Evolutionary conservation across 92 coral and sea anemone species (phyloP), one percentile per base, ranked within the genome.

Genomic region (Heliopora coerulea): DNA sequence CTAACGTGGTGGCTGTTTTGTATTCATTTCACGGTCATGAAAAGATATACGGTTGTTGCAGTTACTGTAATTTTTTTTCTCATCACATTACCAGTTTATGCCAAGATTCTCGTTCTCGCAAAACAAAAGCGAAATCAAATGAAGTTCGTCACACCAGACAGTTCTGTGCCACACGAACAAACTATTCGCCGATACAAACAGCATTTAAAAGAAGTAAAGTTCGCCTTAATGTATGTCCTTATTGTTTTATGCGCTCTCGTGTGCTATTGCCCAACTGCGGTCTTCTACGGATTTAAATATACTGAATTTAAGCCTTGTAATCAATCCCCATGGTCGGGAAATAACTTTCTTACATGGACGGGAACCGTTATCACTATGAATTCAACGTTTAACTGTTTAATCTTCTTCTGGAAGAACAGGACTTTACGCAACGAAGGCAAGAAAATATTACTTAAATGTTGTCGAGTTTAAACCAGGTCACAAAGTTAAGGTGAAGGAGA

Each of bases 351-450:
- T 9, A 9, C 24, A 19, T 67, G 74, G 74, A 59, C 74, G 2
- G n/a, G 24, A 10, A 67, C 74, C 10, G n/a, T 67, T 24, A 21
- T 46, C 0, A 17, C 74, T 9, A 49, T 49, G 57, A 67, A 67
- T 49, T 67, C 74, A 0, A 67, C 74, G 13, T 67, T 67, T 19
- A 67, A 67, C 21, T 67, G 74, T 31, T 27, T 67, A 34, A 67
- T 67, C 19, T 67, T 67, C 42, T 67, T 67, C 19, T 67, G 54
- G 32, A 44, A 46, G 24, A 67, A 49, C 8, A 25, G 29, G 14
- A 34, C 57, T 1, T 29, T 67, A 13, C 74, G 74, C 1, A 17
- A 30, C 21, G 74, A 67, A 32, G 74, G 74, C 12, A 49, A 23
- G 59, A 67, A 67, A 18, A n/a, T n/a, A n/a, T 1, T 67, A 9